Conservation (phyloP, 2,888 invertebrate genomes). For the Drosophila algonquin region DNA sequence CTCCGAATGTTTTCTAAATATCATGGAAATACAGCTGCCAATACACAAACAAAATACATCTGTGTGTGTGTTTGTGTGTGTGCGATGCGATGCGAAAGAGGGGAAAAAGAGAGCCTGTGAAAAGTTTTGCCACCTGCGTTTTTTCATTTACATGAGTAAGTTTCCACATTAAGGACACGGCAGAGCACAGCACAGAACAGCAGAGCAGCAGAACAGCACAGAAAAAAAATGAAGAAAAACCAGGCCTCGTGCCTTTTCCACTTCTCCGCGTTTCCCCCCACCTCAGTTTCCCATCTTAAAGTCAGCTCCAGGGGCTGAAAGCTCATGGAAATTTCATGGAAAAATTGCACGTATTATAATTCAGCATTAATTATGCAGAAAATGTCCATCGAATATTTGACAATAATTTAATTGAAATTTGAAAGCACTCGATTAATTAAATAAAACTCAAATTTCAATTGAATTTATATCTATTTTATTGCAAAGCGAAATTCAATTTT, state of each 20-base stretch:
- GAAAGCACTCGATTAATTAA: conserved; percentile 11
- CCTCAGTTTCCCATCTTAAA: conserved; percentile 7
- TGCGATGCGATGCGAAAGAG: conserved; percentile 5
- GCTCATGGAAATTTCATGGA: conserved; percentile 4
- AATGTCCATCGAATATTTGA: conserved; percentile 31
- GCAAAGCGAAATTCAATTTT: conserved; percentile 14
- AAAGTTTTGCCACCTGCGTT: conserved; percentile 66
- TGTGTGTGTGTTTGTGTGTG: not conserved
- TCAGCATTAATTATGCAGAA: conserved; percentile 32
- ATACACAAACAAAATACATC: conserved; percentile 24
- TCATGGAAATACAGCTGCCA: conserved; percentile 63
- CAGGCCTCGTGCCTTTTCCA: conserved; percentile 55
- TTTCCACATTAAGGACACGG: conserved; percentile 66
- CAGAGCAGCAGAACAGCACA: conserved; percentile 33
- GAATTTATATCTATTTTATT: conserved; percentile 20
- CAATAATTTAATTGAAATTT: conserved; percentile 25
- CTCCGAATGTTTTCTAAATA: conserved; percentile 52
- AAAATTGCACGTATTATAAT: conserved; percentile 18
- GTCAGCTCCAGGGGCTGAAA: conserved; percentile 11
- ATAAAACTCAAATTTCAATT: conserved; percentile 17
- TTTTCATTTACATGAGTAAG: conserved; percentile 78
- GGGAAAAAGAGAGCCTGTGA: conserved; percentile 47
- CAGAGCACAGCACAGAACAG: conserved; percentile 42
- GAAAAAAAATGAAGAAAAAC: conserved; percentile 64
- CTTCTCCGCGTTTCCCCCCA: not conserved